phyloP scores from a whole-genome alignment of 1,140 invertebrate species.

The Philotrypesis tridentata region DNA sequence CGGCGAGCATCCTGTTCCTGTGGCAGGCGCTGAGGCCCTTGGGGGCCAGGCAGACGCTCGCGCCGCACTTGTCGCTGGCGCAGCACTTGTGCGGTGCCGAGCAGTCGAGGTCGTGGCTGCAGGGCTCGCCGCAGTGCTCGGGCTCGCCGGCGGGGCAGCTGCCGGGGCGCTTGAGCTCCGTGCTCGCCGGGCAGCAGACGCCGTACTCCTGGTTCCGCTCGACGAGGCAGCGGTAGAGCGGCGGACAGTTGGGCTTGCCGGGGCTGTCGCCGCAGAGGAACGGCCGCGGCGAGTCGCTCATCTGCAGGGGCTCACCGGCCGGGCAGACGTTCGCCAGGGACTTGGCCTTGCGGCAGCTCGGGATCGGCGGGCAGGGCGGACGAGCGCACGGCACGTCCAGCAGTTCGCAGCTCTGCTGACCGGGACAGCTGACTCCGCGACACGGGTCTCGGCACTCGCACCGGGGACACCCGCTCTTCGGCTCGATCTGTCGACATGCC shows the following conservation, averaged over 20 bases:
- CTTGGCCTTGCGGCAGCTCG: constrained; percentile 81
- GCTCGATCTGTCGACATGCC: constrained; percentile 74
- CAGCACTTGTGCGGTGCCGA: constrained; percentile 87
- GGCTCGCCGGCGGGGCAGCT: constrained; percentile 78
- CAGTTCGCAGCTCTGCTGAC: constrained; percentile 82
- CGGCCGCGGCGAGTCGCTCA: constrained; percentile 83
- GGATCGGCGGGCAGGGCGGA: constrained; percentile 87
- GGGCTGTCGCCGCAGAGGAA: constrained; percentile 87
- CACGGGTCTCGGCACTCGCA: constrained; percentile 90
- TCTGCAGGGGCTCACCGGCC: constrained; percentile 84
- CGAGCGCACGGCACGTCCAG: constrained; percentile 85
- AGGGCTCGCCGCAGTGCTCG: constrained; percentile 78
- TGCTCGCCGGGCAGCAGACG: constrained; percentile 86
- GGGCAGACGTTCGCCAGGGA: constrained; percentile 84
- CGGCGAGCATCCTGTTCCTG: constrained; percentile 84
- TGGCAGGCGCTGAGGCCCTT: constrained; percentile 76
- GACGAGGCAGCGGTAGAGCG: constrained; percentile 85
- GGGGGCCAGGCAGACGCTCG: constrained; percentile 63
- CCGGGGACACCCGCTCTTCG: constrained; percentile 80
- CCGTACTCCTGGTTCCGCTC: constrained; percentile 88
- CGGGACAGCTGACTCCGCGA: constrained; percentile 82
- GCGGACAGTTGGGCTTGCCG: constrained; percentile 87
- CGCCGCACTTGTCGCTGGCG: constrained; percentile 72
- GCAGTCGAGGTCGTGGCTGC: constrained; percentile 86
- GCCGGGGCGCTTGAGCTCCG: constrained; percentile 84